Conservation (phyloP, 2,888 invertebrate genomes). For the Drosophila infuscata region DNA sequence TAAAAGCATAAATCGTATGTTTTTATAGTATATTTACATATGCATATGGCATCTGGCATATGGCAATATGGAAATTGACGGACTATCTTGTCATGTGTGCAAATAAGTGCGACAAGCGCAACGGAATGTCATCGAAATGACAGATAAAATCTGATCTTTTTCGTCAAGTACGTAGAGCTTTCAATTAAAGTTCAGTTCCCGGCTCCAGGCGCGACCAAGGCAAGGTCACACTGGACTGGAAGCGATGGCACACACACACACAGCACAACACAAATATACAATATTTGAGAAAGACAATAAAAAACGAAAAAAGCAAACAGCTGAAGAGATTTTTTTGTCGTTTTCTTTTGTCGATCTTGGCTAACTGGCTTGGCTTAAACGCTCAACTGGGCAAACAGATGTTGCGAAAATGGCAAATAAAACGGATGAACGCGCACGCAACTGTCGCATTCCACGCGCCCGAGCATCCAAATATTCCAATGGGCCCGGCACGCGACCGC, state of each 20-base stretch:
- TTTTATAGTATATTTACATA: slow-evolving; percentile 20
- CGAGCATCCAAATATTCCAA: slow-evolving; percentile 25
- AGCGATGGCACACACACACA: neutral
- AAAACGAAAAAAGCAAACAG: slow-evolving; percentile 15
- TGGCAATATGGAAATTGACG: slow-evolving; percentile 10
- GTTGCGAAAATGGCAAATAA: slow-evolving; percentile 67
- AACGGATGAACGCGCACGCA: slow-evolving; percentile 51
- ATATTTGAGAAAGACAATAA: neutral
- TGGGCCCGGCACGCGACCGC: slow-evolving; percentile 32
- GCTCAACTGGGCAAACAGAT: slow-evolving; percentile 62
- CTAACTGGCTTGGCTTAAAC: slow-evolving; percentile 3
- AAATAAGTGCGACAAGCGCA: slow-evolving; percentile 17
- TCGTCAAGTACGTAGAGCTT: neutral
- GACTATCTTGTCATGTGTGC: slow-evolving; percentile 26
- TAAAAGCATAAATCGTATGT: slow-evolving; percentile 22
- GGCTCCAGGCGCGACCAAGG: slow-evolving; percentile 10
- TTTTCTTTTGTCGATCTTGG: slow-evolving; percentile 2
- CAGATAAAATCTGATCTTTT: slow-evolving; percentile 3
- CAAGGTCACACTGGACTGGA: slow-evolving; percentile 26
- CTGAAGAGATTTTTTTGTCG: slow-evolving; percentile 4
- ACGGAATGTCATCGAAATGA: slow-evolving; percentile 15
- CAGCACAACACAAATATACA: neutral
- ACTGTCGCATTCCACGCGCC: slow-evolving; percentile 46
- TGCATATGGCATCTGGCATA: slow-evolving; percentile 25
- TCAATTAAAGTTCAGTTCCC: slow-evolving; percentile 21